These are phyloP conservation scores for Alloscopus bannaensis DNA, from an alignment of 2,888 invertebrate species.

Conservation along the genomic window DNA sequence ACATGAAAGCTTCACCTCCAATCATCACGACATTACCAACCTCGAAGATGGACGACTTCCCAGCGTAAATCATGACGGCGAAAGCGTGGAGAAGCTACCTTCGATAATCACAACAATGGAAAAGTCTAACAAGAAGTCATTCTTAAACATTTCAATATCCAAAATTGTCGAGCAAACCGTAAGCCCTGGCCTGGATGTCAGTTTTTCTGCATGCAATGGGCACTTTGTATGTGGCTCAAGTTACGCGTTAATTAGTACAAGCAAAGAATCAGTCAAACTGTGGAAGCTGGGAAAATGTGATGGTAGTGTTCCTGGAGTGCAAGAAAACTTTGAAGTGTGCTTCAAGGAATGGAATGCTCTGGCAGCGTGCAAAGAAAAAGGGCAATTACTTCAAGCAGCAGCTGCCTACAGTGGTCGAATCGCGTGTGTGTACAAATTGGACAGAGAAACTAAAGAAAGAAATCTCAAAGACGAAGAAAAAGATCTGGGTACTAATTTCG, in stretches of 20 bases:
- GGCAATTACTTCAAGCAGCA: slow-evolving; percentile 86
- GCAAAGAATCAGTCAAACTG: slow-evolving; percentile 70
- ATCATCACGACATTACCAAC: slow-evolving; percentile 37
- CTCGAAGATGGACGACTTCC: slow-evolving; percentile 34
- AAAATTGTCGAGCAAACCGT: slow-evolving; percentile 70
- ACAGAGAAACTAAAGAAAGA: slow-evolving; percentile 76
- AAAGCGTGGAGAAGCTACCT: slow-evolving; percentile 60
- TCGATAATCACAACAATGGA: slow-evolving; percentile 69
- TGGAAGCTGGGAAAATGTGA: slow-evolving; percentile 70
- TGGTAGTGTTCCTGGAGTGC: slow-evolving; percentile 42
- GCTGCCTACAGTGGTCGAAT: slow-evolving; percentile 98
- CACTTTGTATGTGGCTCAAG: slow-evolving; percentile 73
- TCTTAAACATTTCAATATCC: slow-evolving; percentile 70
- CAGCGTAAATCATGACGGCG: slow-evolving; percentile 34
- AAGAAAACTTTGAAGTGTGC: slow-evolving; percentile 33
- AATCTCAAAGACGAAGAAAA: slow-evolving; percentile 60
- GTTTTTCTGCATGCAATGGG: slow-evolving; percentile 72
- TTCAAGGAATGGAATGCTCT: slow-evolving; percentile 72
- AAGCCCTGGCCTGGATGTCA: slow-evolving; percentile 68
- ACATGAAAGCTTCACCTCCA: slow-evolving; percentile 23
- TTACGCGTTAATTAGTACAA: slow-evolving; percentile 72
- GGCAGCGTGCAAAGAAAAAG: slow-evolving; percentile 67
- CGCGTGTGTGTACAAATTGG: slow-evolving; percentile 97
- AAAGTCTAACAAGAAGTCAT: slow-evolving; percentile 70
- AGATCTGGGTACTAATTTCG: slow-evolving; percentile 44